Conservation (phyloP, 2,113 vertebrate genomes). For the Tretioscincus oriximinensis region DNA sequence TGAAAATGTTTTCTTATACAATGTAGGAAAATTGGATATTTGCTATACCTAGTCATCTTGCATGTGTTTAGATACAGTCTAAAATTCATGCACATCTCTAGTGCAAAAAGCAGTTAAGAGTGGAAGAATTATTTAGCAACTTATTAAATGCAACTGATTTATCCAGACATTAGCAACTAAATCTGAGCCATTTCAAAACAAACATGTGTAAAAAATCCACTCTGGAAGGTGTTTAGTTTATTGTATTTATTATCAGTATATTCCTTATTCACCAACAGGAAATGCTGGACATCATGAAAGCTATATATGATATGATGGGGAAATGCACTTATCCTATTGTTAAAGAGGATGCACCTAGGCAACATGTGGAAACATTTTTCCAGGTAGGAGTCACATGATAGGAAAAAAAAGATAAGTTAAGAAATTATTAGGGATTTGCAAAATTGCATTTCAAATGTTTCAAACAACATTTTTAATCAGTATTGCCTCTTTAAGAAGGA, state of each 20-base stretch:
- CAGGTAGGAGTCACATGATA: constrained; percentile 75
- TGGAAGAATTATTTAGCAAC: not conserved
- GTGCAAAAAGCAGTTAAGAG: not conserved
- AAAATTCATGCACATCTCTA: not conserved
- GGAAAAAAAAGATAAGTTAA: not conserved
- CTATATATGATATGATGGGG: constrained; percentile 99
- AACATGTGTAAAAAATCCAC: not conserved
- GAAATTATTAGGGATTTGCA: no score
- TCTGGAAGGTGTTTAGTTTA: constrained; percentile 18
- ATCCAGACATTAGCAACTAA: constrained; percentile 1
- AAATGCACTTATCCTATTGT: constrained; percentile 95
- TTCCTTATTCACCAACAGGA: constrained; percentile 74
- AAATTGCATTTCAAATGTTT: no score
- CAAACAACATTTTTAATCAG: no score
- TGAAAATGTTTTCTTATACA: no score
- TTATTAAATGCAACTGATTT: not conserved
- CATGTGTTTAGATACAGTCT: no score
- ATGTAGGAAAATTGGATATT: no score
- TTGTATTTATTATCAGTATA: no score
- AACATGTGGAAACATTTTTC: constrained; percentile 95
- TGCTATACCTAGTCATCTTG: no score
- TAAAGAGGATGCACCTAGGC: constrained; percentile 92
- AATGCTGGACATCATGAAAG: constrained; percentile 99
- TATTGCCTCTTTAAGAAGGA: no score
- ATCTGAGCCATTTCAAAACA: constrained; percentile 16